Evolutionary conservation across 2,113 vertebrate species (phyloP), one percentile per base, ranked within the genome.

Genomic region (Lasiurus cinereus): DNA sequence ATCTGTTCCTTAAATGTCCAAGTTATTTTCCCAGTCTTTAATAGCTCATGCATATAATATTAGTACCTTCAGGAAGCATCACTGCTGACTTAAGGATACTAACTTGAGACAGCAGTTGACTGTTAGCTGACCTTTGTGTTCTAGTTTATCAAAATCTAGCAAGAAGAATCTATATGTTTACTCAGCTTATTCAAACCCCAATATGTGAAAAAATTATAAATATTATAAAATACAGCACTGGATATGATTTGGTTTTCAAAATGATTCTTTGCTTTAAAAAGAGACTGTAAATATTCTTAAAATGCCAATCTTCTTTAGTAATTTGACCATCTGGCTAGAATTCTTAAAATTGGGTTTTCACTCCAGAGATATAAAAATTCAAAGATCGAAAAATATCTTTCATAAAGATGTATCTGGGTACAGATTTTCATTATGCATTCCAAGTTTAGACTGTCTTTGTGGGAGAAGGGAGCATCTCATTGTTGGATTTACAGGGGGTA

Each of bases 261-360:
- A 91, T 21, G 66, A 83, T 59, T 48, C 29, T 93, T 94, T 90
- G 33, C 80, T 90, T 83, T 77, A 73, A 43, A 54, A 77, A 94
- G 69, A 16, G 11, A 92, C 31, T 83, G 21, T 94, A 96, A 95
- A 84, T 92, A 89, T 74, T 73, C 67, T 88, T 90, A 83, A 96
- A 83, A 93, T 92, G 59, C 73, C 91, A 78, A 12, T 73, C 54
- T 92, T 48, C 72, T 92, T 70, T 74, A 82, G 94, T 93, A 95
- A 88, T 56, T 92, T 94, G 93, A 91, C 83, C 95, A 95, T 93
- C 83, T 95, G 64, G 66, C 84, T 92, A 93, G 76, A 94, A 69
- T 96, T 88, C 85, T 84, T 74, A 33, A 88, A 95, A 92, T 56
- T 92, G n/a, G 66, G 56, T 88, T 94, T 96, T 96, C 27, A 73